phyloP scores from a whole-genome alignment of 2,797 vertebrate species.

The Gymnodraco acuticeps region DNA sequence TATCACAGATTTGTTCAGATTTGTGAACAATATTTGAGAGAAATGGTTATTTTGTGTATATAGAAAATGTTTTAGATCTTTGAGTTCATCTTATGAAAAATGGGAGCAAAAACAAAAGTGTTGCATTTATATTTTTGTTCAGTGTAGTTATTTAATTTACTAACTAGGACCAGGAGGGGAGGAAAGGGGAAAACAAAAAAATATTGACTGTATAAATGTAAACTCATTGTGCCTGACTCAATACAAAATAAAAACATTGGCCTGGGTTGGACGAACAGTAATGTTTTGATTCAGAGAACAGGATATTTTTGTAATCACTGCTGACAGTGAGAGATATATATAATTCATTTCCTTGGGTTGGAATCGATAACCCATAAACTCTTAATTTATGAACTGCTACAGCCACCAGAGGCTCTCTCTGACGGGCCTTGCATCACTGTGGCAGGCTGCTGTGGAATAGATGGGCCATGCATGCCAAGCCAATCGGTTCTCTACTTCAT shows the following conservation, averaged over 20 bases:
- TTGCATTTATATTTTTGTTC: too few relatives aligned
- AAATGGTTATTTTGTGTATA: too few relatives aligned
- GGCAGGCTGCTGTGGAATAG: slow-evolving; percentile 57
- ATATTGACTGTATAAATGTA: too few relatives aligned
- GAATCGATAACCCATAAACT: slow-evolving; percentile 67
- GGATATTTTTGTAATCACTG: slow-evolving; percentile 27
- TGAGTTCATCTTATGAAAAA: too few relatives aligned
- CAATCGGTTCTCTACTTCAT: slow-evolving; percentile 68
- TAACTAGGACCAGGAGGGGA: too few relatives aligned
- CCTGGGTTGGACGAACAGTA: background rate
- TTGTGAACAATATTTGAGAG: too few relatives aligned
- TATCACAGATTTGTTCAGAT: too few relatives aligned
- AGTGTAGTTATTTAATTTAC: too few relatives aligned
- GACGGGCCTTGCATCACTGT: slow-evolving; percentile 50
- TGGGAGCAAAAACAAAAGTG: too few relatives aligned
- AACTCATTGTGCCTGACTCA: too few relatives aligned
- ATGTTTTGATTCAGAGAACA: background rate
- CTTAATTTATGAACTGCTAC: slow-evolving; percentile 56
- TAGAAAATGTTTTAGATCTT: too few relatives aligned
- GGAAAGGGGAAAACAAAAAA: too few relatives aligned
- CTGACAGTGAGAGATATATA: slow-evolving; percentile 32
- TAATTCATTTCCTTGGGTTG: slow-evolving; percentile 54
- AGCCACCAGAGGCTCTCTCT: slow-evolving; percentile 44
- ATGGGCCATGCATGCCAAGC: slow-evolving; percentile 63
- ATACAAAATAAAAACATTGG: background rate